Percentiles rank a stretch among this genome's conserved stretches.
Evolutionary conservation across 2,113 vertebrate genomes (phyloP).

Genomic region (Phylloscopus trochiloides): DNA sequence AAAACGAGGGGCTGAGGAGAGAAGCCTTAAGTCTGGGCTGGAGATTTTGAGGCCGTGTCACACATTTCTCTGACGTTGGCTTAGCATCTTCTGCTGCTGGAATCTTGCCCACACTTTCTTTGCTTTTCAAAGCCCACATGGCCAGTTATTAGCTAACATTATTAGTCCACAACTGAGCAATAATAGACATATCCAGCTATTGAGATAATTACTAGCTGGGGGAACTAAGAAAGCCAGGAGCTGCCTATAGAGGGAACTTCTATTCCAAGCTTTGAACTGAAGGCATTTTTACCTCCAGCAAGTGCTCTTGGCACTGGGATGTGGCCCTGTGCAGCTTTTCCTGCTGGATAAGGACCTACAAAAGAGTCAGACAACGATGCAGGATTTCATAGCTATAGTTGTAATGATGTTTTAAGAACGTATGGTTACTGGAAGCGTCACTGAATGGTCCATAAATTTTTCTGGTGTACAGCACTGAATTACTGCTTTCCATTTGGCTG

Average conservation of each 20-base stretch:
- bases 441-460: background rate
- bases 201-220: background rate
- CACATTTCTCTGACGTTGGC: rapidly evolving
- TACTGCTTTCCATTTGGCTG: conserved; percentile 35
- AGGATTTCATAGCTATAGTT: background rate
- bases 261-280: background rate
- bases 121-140: background rate
- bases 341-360: background rate
- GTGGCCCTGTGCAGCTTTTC: background rate
- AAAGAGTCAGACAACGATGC: background rate
- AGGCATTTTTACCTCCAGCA: background rate
- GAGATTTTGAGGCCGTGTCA: background rate
- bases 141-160: background rate
- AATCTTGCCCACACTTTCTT: background rate
- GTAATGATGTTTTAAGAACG: conserved; percentile 14
- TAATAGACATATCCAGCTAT: background rate
- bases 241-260: background rate
- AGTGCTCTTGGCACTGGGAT: background rate
- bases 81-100: background rate
- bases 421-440: conserved; percentile 23
- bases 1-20: background rate
- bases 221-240: background rate
- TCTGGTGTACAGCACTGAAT: background rate
- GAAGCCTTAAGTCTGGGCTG: background rate
- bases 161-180: background rate